These are phyloP conservation scores for Mustela nigripes DNA, from an alignment of 2,113 vertebrate genomes.

Conservation along the genomic window DNA sequence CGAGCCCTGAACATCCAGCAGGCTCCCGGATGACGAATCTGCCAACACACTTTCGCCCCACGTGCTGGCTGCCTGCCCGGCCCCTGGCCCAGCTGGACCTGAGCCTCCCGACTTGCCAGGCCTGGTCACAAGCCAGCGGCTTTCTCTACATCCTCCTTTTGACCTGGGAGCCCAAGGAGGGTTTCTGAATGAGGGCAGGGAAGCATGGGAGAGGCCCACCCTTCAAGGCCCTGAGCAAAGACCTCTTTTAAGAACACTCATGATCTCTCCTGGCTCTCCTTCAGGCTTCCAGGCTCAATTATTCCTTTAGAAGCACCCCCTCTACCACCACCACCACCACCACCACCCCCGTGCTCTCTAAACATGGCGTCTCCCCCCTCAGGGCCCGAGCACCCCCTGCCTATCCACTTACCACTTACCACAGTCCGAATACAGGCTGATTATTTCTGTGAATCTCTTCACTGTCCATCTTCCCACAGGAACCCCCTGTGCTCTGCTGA, in stretches of 20 bases:
- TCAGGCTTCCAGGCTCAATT: neutral
- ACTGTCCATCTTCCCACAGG: neutral
- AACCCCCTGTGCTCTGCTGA: neutral
- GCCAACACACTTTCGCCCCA: slow-evolving; percentile 66
- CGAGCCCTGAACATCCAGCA: neutral
- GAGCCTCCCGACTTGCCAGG: neutral
- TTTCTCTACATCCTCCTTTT: slow-evolving; percentile 51
- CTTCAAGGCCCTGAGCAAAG: neutral
- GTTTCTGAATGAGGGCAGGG: slow-evolving; percentile 52
- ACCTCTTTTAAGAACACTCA: neutral
- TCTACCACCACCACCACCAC: no score
- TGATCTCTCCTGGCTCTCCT: neutral
- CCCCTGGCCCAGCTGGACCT: slow-evolving; percentile 37
- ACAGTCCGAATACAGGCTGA: neutral
- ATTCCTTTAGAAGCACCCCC: neutral
- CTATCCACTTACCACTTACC: neutral
- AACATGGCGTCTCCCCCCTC: neutral
- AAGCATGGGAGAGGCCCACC: neutral
- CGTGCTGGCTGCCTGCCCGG: slow-evolving; percentile 50
- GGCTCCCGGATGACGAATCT: slow-evolving; percentile 62
- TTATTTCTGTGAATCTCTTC: neutral
- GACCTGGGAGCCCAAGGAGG: slow-evolving; percentile 53
- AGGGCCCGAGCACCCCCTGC: neutral
- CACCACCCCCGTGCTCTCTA: neutral
- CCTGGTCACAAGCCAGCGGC: slow-evolving; percentile 47